Evolutionary conservation across 2,797 vertebrate genomes (phyloP).

Genomic region (Chaetodon trifasciatus): DNA sequence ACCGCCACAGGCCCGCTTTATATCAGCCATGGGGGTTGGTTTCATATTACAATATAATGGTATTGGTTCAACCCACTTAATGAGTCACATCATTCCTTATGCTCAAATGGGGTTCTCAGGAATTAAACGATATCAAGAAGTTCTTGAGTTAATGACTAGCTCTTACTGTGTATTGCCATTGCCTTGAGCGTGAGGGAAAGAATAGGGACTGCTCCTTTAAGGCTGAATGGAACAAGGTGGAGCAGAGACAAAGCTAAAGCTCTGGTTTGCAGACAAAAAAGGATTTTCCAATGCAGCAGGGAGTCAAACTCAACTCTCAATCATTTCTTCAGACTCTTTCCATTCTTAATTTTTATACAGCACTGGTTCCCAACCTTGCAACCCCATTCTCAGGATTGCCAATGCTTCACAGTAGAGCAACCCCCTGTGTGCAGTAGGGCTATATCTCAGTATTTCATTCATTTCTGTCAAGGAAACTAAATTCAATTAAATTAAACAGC

Average conservation of each 20-base stretch:
- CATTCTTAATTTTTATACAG: background rate
- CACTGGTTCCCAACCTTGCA: background rate
- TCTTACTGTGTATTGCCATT: conserved; percentile 36
- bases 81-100: conserved; percentile 58
- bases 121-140: conserved; percentile 49
- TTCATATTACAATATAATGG: conserved; percentile 56
- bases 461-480: too few species aligned
- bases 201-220: conserved; percentile 25
- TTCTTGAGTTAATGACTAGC: conserved; percentile 56
- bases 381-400: too few species aligned
- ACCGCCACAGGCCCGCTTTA: conserved; percentile 33
- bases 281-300: background rate
- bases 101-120: conserved; percentile 45
- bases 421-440: too few species aligned
- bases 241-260: background rate
- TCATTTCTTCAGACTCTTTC: conserved; percentile 1
- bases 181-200: conserved; percentile 32
- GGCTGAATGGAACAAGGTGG: conserved; percentile 1
- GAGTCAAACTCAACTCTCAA: background rate
- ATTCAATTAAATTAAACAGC: too few species aligned
- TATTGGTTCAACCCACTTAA: conserved; percentile 60
- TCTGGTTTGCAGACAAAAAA: conserved; percentile 6
- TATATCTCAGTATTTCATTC: too few species aligned
- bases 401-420: too few species aligned
- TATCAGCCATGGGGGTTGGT: conserved; percentile 39